Percentiles rank a stretch among this genome's conserved stretches.
Evolutionary conservation across 2,797 vertebrate genomes (phyloP).

Genomic region (Pseudocheirus occidentalis): DNA sequence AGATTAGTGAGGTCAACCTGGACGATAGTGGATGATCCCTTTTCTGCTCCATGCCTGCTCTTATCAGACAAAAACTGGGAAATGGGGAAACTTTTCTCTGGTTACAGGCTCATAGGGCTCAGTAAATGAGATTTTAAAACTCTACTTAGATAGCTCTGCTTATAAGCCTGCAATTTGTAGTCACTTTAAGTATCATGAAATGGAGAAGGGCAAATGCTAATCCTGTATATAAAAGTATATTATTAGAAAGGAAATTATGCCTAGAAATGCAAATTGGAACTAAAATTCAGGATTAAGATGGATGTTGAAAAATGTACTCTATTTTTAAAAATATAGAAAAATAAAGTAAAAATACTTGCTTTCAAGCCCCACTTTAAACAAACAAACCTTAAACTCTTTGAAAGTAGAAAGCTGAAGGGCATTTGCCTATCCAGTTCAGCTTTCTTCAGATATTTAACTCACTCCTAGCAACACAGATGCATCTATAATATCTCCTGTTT

Average conservation of each 20-base stretch:
- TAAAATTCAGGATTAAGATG: conserved; percentile 17
- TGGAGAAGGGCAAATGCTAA: conserved; percentile 63
- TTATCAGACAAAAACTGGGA: background rate
- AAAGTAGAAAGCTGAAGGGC: conserved; percentile 29
- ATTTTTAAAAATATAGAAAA: background rate
- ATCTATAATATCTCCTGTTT: conserved; percentile 28
- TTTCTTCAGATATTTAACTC: background rate
- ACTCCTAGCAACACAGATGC: conserved; percentile 6
- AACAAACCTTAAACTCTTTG: conserved; percentile 33
- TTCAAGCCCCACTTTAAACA: conserved; percentile 13
- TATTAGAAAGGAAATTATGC: conserved; percentile 1
- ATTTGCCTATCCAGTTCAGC: background rate
- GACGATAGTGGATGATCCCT: conserved; percentile 30
- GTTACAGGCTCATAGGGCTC: background rate
- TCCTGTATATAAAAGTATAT: background rate
- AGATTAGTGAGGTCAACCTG: conserved; percentile 42
- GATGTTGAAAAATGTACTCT: background rate
- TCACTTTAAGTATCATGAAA: conserved; percentile 19
- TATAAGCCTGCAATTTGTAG: conserved; percentile 30
- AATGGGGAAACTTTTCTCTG: background rate
- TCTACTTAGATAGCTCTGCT: background rate
- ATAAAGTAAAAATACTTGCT: background rate
- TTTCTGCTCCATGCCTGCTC: conserved; percentile 38
- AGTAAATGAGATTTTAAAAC: background rate
- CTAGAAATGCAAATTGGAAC: conserved; percentile 56